Evolutionary conservation across 2,113 vertebrate genomes (phyloP), one percentile per base, ranked within the genome.

Genomic region (Lycaon pictus): DNA sequence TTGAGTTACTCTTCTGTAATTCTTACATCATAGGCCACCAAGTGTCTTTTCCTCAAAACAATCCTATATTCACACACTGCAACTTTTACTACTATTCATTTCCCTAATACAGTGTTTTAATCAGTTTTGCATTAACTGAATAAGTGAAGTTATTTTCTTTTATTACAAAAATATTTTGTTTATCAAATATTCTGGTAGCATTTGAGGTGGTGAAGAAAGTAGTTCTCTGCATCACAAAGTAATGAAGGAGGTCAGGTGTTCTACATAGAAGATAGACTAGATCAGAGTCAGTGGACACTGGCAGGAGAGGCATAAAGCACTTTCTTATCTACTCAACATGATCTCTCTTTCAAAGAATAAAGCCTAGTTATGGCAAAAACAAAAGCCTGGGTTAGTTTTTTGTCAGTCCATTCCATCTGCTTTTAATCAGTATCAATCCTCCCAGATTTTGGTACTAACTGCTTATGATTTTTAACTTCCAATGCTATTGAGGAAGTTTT

Each of bases 341-440:
- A 11, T 88, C 11, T 76, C 29, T 62, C 6, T 60, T 76, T 81
- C 69, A 58, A 3, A 80, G 56, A 29, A 7, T 77, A 58, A 93
- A 92, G 7, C 27, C 32, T 22, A 16, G 1, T 9, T 32, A 7
- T 86, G 63, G n/a, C 81, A 96, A 71, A 86, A 86, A 13, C 55
- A 84, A 85, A 80, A 69, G n/a, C 29, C 10, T 90, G 62, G 12
- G 8, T 88, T 93, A 51, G 48, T 93, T 95, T 90, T 95, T 91
- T 96, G 35, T 95, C 51, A 76, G 67, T 92, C 22, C 35, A 37
- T 79, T 94, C 79, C 79, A 96, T 97, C 95, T 97, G 96, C 55
- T 95, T 92, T 92, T 95, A 93, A 95, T 96, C 88, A 96, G 82
- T 95, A 93, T 89, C 88, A 96, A 53, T 92, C 62, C n/a, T 79